phyloP scores from a whole-genome alignment of 1,140 invertebrate genomes.

The Caerostris extrusa region DNA sequence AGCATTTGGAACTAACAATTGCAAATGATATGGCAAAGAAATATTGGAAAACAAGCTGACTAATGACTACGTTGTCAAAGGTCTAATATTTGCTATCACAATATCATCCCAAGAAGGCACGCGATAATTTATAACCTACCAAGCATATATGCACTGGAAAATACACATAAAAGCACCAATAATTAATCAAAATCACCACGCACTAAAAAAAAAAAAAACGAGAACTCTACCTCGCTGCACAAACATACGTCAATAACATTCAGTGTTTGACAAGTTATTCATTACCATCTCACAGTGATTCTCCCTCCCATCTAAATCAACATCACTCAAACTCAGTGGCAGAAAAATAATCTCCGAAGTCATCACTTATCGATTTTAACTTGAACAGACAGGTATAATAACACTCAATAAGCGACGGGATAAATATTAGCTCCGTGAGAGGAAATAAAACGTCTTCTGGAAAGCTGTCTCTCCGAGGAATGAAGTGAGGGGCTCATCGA shows the following conservation, averaged over 20 bases:
- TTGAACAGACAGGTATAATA: constrained; percentile 26
- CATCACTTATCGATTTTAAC: constrained; percentile 9
- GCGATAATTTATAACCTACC: no score
- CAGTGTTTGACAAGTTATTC: not conserved
- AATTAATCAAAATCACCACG: no score
- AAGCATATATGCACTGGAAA: no score
- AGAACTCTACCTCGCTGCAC: no score
- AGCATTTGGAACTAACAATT: no score
- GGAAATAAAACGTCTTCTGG: constrained; percentile 31
- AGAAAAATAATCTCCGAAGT: not conserved
- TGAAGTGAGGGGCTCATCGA: constrained; percentile 59
- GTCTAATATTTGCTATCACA: no score
- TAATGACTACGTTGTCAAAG: no score
- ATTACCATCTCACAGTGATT: not conserved
- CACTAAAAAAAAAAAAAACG: no score
- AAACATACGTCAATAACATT: not conserved
- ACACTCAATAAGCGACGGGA: constrained; percentile 45
- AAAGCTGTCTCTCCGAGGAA: constrained; percentile 31
- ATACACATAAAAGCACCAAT: no score
- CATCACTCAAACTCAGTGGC: not conserved
- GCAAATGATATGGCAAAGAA: no score
- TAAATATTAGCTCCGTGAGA: constrained; percentile 56
- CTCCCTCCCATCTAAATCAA: not conserved
- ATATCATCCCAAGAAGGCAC: no score
- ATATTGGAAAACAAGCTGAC: no score